Percentiles rank a stretch among this genome's conserved stretches.
phyloP scores from a whole-genome alignment of 2,888 invertebrate genomes.

The Lacanobia wlatinum region DNA sequence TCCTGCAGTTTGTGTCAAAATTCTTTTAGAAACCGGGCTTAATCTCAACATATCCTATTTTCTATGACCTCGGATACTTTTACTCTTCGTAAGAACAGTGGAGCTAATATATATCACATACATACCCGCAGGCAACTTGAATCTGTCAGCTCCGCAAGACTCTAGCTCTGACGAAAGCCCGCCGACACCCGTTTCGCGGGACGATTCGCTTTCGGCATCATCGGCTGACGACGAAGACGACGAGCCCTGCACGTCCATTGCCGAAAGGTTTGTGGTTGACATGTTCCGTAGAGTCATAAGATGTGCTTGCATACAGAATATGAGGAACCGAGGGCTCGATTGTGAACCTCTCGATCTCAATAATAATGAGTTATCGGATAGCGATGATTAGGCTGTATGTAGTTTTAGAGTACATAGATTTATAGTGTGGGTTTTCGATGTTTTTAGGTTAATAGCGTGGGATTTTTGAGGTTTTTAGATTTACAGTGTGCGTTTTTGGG shows the following conservation, averaged over 20 bases:
- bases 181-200: slow-evolving; percentile 73
- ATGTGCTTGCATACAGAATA: slow-evolving; percentile 18
- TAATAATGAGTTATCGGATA: no score
- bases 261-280: slow-evolving; percentile 68
- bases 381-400: background rate
- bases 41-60: slow-evolving; percentile 1
- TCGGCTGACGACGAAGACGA: slow-evolving; percentile 81
- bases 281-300: slow-evolving; percentile 4
- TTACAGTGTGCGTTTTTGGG: background rate
- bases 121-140: slow-evolving; percentile 74
- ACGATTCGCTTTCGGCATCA: slow-evolving; percentile 66
- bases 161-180: slow-evolving; percentile 77
- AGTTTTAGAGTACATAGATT: background rate
- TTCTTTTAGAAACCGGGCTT: slow-evolving; percentile 25
- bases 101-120: background rate
- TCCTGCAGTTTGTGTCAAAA: background rate
- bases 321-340: slow-evolving; percentile 39
- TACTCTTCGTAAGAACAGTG: background rate
- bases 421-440: background rate
- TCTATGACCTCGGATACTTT: slow-evolving; percentile 5
- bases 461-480: background rate
- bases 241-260: slow-evolving; percentile 59
- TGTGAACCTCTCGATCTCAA: background rate
- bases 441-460: background rate
- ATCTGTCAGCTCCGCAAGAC: slow-evolving; percentile 66